phyloP scores from a whole-genome alignment of 2,888 invertebrate species.

The Drosophila multiciliata region DNA sequence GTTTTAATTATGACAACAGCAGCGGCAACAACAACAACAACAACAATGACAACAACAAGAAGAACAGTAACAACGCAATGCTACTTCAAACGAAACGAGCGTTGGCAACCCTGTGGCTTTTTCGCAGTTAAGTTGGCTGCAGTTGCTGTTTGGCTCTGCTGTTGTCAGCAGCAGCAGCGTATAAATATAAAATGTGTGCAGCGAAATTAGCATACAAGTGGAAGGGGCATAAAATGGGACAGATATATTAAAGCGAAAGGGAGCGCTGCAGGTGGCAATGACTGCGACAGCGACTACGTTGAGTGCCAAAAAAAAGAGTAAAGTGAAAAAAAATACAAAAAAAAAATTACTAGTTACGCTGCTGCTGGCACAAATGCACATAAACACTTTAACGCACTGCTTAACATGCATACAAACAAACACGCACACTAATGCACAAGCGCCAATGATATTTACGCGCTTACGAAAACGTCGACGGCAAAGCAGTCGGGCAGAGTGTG shows the following conservation, averaged over 20 bases:
- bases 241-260: constrained; percentile 9
- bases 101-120: constrained; percentile 58
- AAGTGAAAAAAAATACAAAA: constrained; percentile 20
- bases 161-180: constrained; percentile 60
- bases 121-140: constrained; percentile 49
- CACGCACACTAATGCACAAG: constrained; percentile 27
- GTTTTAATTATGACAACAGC: constrained; percentile 71
- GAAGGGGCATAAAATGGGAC: not conserved
- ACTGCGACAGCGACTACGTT: constrained; percentile 30
- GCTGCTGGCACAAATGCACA: constrained; percentile 30
- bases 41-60: constrained; percentile 12
- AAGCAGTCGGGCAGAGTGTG: constrained; percentile 3
- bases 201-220: constrained; percentile 71
- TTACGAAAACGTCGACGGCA: constrained; percentile 47
- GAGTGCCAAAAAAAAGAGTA: constrained; percentile 43
- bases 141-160: constrained; percentile 35
- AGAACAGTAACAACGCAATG: constrained; percentile 15
- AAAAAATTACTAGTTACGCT: constrained; percentile 6
- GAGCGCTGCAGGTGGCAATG: constrained; percentile 50
- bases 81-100: constrained; percentile 50
- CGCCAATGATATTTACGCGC: constrained; percentile 56
- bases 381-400: constrained; percentile 76
- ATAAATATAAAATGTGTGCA: constrained; percentile 68
- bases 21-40: constrained; percentile 13
- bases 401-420: constrained; percentile 46